Evolutionary conservation across 2,888 invertebrate species (phyloP).

Genomic region (Sinodicranocentrus sp.): DNA sequence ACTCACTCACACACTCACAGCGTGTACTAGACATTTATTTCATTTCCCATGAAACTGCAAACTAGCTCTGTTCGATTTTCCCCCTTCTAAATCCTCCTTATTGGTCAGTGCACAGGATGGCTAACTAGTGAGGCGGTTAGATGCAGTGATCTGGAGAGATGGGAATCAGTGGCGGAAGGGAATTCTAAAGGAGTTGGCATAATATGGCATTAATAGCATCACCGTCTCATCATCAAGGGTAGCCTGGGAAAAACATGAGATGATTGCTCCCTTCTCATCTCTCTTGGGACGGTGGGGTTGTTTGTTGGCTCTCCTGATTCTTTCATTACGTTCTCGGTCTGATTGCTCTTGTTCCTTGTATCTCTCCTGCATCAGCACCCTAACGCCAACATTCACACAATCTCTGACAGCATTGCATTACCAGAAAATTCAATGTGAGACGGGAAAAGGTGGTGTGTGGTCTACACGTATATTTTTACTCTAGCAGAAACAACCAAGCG

Average conservation of each 20-base stretch:
- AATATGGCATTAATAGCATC: conserved; percentile 53
- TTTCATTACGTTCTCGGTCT: conserved; percentile 50
- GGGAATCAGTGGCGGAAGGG: conserved; percentile 23
- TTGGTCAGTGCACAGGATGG: conserved; percentile 21
- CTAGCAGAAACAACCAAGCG: neutral
- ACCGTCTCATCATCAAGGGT: conserved; percentile 43
- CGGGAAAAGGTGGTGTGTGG: neutral
- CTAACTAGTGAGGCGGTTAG: neutral
- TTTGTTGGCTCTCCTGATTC: conserved; percentile 52
- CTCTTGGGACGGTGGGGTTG: conserved; percentile 29
- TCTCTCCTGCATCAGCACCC: neutral
- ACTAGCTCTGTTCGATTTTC: conserved; percentile 22
- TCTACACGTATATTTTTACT: neutral
- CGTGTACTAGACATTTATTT: conserved; percentile 38
- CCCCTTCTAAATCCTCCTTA: conserved; percentile 10
- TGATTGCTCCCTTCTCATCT: conserved; percentile 54
- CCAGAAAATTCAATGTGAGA: neutral
- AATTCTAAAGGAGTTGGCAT: conserved; percentile 29
- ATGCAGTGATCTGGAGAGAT: conserved; percentile 13
- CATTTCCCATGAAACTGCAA: conserved; percentile 44
- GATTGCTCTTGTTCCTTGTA: conserved; percentile 7
- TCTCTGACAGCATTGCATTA: neutral
- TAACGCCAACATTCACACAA: neutral
- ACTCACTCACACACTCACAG: neutral
- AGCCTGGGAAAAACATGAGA: conserved; percentile 31